Conservation (phyloP, 2,888 invertebrate species). For the Sphaerophoria taeniata region DNA sequence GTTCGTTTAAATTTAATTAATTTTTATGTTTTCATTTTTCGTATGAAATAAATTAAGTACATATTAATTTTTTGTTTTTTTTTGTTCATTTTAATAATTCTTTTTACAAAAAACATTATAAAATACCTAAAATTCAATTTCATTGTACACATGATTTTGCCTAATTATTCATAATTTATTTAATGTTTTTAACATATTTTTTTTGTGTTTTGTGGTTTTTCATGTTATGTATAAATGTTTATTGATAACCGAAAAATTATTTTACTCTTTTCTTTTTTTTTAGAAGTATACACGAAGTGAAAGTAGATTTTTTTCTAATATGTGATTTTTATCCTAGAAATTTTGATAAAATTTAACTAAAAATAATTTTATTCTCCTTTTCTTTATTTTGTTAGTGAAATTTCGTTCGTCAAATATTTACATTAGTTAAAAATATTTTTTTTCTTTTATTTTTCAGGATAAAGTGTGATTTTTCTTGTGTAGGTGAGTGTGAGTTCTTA, state of each 20-base stretch:
- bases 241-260: conserved; percentile 43
- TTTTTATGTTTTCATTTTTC: conserved; percentile 61
- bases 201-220: background rate
- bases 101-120: conserved; percentile 72
- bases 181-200: background rate
- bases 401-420: conserved; percentile 7
- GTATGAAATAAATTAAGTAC: conserved; percentile 25
- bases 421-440: conserved; percentile 18
- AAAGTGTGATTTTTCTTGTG: conserved; percentile 4
- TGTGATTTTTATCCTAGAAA: conserved; percentile 67
- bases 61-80: conserved; percentile 1
- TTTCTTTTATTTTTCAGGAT: background rate
- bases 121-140: conserved; percentile 68
- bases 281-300: conserved; percentile 65
- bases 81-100: conserved; percentile 23
- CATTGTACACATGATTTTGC: conserved; percentile 62
- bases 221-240: too few species aligned
- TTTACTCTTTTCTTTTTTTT: conserved; percentile 33
- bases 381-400: conserved; percentile 25
- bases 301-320: conserved; percentile 40
- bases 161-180: conserved; percentile 40
- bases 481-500: background rate
- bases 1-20: conserved; percentile 23
- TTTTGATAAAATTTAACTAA: conserved; percentile 47
- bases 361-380: conserved; percentile 9